Percentiles rank a stretch among this genome's conserved stretches.
Evolutionary conservation across 2,797 vertebrate genomes (phyloP).

Genomic region (Euphonia xanthogaster): DNA sequence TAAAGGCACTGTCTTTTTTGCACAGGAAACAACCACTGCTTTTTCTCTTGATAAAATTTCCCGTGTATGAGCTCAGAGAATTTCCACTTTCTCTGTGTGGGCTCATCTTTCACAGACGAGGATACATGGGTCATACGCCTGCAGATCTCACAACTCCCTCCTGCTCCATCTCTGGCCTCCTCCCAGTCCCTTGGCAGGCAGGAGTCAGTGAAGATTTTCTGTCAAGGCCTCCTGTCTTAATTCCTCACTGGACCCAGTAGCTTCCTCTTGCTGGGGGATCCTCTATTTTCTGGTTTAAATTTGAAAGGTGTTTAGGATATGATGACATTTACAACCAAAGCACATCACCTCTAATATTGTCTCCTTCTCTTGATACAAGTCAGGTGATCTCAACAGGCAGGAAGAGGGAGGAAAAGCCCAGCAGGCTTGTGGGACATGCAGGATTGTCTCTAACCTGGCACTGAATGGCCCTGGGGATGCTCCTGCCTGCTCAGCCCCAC

Average conservation of each 20-base stretch:
- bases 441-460: rapidly evolving
- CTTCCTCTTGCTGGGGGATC: background rate
- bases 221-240: background rate
- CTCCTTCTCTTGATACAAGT: background rate
- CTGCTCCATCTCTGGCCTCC: background rate
- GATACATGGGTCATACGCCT: background rate
- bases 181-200: background rate
- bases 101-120: background rate
- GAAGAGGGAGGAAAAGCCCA: background rate
- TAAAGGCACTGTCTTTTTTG: background rate
- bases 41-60: conserved; percentile 24
- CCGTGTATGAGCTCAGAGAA: background rate
- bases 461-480: background rate
- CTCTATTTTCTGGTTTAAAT: background rate
- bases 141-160: background rate
- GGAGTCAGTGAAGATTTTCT: background rate
- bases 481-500: background rate
- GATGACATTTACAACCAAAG: background rate
- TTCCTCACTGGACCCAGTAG: background rate
- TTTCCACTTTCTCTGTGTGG: conserved; percentile 14
- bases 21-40: background rate
- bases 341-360: background rate
- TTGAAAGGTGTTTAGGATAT: background rate
- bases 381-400: background rate
- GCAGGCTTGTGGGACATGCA: background rate